Percentiles rank a stretch among this genome's conserved stretches.
phyloP scores from a whole-genome alignment of 2,113 vertebrate species.

The Ploceus nigricollis region DNA sequence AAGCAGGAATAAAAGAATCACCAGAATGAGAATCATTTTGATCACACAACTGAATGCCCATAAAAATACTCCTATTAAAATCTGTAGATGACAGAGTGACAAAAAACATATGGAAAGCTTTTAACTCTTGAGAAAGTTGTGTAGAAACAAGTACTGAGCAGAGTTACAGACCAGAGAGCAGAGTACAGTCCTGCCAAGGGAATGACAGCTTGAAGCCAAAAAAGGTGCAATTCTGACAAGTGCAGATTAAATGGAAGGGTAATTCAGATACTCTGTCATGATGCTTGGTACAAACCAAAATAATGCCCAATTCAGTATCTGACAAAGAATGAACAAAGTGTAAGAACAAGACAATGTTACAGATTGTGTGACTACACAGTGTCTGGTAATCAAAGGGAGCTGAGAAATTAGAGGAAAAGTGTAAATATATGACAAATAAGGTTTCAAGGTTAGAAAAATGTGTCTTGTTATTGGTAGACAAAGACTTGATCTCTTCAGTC shows the following conservation, averaged over 20 bases:
- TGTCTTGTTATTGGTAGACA: neutral
- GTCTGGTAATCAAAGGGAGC: neutral
- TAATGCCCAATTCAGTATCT: neutral
- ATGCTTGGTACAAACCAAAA: neutral
- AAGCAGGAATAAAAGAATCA: neutral
- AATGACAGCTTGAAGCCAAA: neutral
- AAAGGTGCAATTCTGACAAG: neutral
- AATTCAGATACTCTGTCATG: neutral
- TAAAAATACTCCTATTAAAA: neutral
- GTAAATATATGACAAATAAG: neutral
- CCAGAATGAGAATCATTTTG: fast-evolving
- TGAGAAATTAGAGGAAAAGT: neutral
- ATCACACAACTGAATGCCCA: neutral
- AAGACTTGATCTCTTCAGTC: neutral
- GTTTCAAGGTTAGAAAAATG: neutral
- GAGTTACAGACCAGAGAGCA: neutral
- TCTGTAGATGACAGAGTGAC: neutral
- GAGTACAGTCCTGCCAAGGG: neutral
- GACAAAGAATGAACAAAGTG: neutral
- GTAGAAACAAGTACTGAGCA: neutral
- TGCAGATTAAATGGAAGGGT: neutral
- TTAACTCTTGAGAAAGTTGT: neutral
- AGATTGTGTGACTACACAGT: fast-evolving
- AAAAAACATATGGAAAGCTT: neutral
- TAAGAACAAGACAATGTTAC: neutral